Evolutionary conservation across 2,797 vertebrate genomes (phyloP).

Genomic region (Enteromius viviparus): DNA sequence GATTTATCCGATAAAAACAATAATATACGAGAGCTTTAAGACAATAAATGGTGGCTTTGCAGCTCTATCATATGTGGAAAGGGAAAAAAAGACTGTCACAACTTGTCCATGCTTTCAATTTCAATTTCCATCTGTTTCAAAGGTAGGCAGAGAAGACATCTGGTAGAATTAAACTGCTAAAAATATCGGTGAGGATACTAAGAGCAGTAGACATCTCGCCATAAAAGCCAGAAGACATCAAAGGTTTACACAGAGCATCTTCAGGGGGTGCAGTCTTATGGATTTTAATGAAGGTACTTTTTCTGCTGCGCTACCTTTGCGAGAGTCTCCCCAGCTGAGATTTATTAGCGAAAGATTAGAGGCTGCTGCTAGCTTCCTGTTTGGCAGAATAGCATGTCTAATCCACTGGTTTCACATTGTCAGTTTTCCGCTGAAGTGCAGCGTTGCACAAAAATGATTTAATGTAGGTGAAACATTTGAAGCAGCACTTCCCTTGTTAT

Average conservation of each 20-base stretch:
- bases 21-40: neutral
- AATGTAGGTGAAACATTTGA: constrained; percentile 21
- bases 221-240: constrained; percentile 45
- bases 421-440: neutral
- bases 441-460: neutral
- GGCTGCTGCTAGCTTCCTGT: constrained; percentile 11
- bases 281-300: constrained; percentile 39
- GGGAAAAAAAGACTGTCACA: neutral
- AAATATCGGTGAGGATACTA: constrained; percentile 46
- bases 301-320: constrained; percentile 25
- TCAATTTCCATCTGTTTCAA: constrained; percentile 56
- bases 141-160: constrained; percentile 49
- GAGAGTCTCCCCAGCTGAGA: constrained; percentile 14
- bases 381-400: neutral
- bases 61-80: neutral
- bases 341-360: constrained; percentile 32
- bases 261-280: neutral
- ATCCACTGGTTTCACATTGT: constrained; percentile 9
- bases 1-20: constrained; percentile 26
- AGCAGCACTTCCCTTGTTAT: constrained; percentile 35
- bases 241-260: constrained; percentile 43
- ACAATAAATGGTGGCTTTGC: constrained; percentile 1
- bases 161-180: constrained; percentile 44
- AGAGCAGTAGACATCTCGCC: constrained; percentile 19
- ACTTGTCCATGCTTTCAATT: constrained; percentile 33